Percentiles rank a stretch among this genome's conserved stretches.
These are phyloP conservation scores for Drepana arcuata DNA, from an alignment of 1,140 invertebrate species.

Conservation along the genomic window DNA sequence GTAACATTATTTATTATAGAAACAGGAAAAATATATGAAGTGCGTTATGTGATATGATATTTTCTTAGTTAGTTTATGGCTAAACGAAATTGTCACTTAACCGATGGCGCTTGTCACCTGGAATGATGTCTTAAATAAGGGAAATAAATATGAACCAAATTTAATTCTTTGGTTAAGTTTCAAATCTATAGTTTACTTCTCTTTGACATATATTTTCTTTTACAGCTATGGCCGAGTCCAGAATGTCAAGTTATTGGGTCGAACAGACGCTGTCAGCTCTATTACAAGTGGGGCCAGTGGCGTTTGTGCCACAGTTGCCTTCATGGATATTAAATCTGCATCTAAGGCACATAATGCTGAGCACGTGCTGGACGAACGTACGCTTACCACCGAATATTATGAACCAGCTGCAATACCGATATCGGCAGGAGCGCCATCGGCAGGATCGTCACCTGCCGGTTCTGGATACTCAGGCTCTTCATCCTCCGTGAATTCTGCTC, in stretches of 20 bases:
- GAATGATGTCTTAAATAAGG: too few species aligned
- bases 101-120: too few species aligned
- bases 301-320: slow-evolving; percentile 90
- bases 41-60: too few species aligned
- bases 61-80: too few species aligned
- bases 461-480: slow-evolving; percentile 74
- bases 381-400: slow-evolving; percentile 93
- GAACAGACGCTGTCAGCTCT: slow-evolving; percentile 73
- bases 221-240: slow-evolving; percentile 96
- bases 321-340: slow-evolving; percentile 97
- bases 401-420: slow-evolving; percentile 85
- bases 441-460: slow-evolving; percentile 72
- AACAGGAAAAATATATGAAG: too few species aligned
- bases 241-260: slow-evolving; percentile 90
- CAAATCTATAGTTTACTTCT: too few species aligned
- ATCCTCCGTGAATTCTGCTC: slow-evolving; percentile 74
- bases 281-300: slow-evolving; percentile 66
- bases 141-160: too few species aligned
- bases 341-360: slow-evolving; percentile 92
- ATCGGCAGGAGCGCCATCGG: slow-evolving; percentile 66
- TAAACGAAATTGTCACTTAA: too few species aligned
- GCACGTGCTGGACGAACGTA: slow-evolving; percentile 88
- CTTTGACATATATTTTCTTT: slow-evolving; percentile 24
- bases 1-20: too few species aligned
- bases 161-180: too few species aligned